Conservation (phyloP, 2,113 vertebrate species). For the Erythrocercus mccallii region DNA sequence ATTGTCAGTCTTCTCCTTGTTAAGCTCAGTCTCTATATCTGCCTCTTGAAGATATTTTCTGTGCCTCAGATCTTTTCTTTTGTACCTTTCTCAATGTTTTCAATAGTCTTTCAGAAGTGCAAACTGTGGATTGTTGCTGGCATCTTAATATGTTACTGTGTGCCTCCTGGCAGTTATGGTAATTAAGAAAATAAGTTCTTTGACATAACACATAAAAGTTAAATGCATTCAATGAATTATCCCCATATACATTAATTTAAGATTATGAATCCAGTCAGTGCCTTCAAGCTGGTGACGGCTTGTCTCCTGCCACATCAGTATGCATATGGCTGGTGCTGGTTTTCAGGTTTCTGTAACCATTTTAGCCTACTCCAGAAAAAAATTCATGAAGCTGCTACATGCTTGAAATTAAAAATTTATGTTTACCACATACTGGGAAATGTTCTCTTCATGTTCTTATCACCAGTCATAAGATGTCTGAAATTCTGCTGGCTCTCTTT, state of each 20-base stretch:
- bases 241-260: not conserved
- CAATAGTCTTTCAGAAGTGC: not conserved
- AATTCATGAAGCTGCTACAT: not conserved
- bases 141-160: not conserved
- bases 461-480: not conserved
- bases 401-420: constrained; percentile 28
- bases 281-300: not conserved
- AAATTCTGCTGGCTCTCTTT: not conserved
- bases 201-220: not conserved
- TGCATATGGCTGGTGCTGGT: not conserved
- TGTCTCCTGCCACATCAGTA: not conserved
- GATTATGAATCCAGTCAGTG: not conserved
- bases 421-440: not conserved
- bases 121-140: not conserved
- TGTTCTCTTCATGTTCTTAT: not conserved
- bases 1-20: not conserved
- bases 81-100: not conserved
- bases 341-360: not conserved
- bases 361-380: not conserved
- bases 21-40: not conserved
- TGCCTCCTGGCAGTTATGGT: not conserved
- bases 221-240: not conserved
- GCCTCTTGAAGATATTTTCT: not conserved
- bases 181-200: not conserved
- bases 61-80: not conserved